Percentiles rank a stretch among this genome's conserved stretches.
phyloP scores from a whole-genome alignment of 2,888 invertebrate genomes.

The Philhelius pedissequus region DNA sequence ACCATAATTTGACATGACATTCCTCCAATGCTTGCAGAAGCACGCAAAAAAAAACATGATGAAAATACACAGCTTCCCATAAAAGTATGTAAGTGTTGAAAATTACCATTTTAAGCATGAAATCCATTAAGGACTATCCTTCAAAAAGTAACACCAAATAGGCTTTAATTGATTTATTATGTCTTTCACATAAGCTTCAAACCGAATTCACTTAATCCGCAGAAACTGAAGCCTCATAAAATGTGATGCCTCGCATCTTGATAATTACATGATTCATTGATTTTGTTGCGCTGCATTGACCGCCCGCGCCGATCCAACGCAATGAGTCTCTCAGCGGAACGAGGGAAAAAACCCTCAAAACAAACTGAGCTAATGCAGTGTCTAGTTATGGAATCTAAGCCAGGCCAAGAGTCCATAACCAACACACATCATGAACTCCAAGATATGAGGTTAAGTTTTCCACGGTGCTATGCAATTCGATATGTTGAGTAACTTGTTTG shows the following conservation, averaged over 20 bases:
- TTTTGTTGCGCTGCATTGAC: background rate
- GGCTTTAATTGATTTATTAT: constrained; percentile 57
- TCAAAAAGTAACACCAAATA: background rate
- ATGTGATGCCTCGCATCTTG: constrained; percentile 1
- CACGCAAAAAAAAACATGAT: background rate
- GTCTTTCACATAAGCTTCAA: constrained; percentile 14
- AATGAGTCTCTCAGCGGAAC: background rate
- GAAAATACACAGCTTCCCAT: constrained; percentile 11
- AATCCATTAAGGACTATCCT: constrained; percentile 44
- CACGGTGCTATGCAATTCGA: background rate
- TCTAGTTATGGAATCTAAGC: constrained; percentile 1
- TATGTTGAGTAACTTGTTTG: constrained; percentile 57
- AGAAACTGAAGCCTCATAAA: constrained; percentile 5
- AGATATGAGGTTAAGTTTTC: constrained; percentile 11
- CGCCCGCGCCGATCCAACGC: background rate
- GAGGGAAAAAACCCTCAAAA: constrained; percentile 20
- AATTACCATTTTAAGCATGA: constrained; percentile 2
- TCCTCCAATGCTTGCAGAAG: background rate
- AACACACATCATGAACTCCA: constrained; percentile 5
- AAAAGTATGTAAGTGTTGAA: background rate
- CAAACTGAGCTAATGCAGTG: constrained; percentile 13
- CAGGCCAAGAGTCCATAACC: constrained; percentile 28
- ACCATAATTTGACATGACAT: background rate
- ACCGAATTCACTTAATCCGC: background rate
- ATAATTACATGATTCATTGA: constrained; percentile 59